Base-by-base conservation (phyloP, 2,113 vertebrate species). In the Hyperoodon ampullatus region DNA sequence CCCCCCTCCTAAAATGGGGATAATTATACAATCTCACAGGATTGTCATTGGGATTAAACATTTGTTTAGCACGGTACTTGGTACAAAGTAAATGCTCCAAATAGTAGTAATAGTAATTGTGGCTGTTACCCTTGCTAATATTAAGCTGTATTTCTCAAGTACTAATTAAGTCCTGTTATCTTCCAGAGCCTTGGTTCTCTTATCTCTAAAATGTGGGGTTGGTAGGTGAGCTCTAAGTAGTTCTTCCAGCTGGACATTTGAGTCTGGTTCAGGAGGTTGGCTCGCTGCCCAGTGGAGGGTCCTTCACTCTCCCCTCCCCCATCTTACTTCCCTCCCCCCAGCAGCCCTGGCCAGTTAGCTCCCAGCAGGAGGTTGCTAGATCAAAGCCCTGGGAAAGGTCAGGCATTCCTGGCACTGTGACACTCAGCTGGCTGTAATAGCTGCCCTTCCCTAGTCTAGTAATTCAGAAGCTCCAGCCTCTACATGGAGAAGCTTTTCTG, bases 301-400 rank as follows among this genome's bases (percentile, higher is more conserved):
- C 77, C 60, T 58, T 61, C 44, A 0, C 4, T 2, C 16, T 3
- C 61, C 60, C 26, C 75, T 18, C 35, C 33, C 21, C 24, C 2
- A 3, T 6, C 42, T 50, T 35, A 60, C 55, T 75, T 23, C 23
- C 61, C 24, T 26, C 21, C 74, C 47, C 6, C 6, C 6, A 19
- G 19, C 55, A 42, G 70, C 86, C 81, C 44, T 1, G 96, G 95
- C 97, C 98, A 96, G 77, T 35, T 98, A 98, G 97, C 95, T 96
- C 98, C 95, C 82, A 61, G 97, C 94, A 75, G 18, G 97, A 98
- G 98, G 97, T 96, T 97, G 90, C 92, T 94, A 97, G 98, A 98
- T 98, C 98, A 98, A 98, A 99, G 98, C 96, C 96, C 96, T 87
- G 26, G 95, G 97, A 98, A 98, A 98, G 98, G 98, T 98, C 98